phyloP scores from a whole-genome alignment of 1,140 invertebrate species.

The Himalopsyche phryganea region DNA sequence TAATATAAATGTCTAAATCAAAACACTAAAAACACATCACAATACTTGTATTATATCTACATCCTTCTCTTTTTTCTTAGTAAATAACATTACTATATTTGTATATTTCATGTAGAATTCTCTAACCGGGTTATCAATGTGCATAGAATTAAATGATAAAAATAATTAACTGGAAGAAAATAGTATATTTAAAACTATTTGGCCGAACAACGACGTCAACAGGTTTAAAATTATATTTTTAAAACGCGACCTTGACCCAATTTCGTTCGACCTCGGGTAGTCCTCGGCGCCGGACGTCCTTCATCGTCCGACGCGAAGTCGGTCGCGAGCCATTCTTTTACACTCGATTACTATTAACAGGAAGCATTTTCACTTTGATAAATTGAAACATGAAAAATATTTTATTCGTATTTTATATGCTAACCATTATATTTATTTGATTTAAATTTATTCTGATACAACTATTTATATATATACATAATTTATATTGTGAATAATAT shows the following conservation, averaged over 20 bases:
- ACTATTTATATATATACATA: background rate
- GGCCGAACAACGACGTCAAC: slow-evolving; percentile 12
- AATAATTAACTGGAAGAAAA: background rate
- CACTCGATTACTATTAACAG: too few species aligned
- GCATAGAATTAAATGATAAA: background rate
- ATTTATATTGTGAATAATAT: background rate
- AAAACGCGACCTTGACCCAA: slow-evolving; percentile 14
- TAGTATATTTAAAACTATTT: background rate
- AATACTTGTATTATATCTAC: background rate
- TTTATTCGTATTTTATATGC: background rate
- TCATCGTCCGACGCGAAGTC: background rate
- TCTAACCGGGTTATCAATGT: background rate
- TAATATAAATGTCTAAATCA: background rate
- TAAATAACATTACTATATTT: background rate
- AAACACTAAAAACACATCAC: slow-evolving; percentile 2
- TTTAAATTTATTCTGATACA: background rate
- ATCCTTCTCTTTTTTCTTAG: background rate
- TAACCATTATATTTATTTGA: slow-evolving; percentile 9
- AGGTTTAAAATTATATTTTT: slow-evolving; percentile 12
- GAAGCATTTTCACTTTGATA: too few species aligned
- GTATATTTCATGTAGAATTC: background rate
- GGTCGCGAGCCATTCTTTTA: too few species aligned
- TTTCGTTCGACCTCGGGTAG: background rate
- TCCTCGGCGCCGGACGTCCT: background rate
- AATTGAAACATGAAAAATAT: too few species aligned